Percentiles rank a stretch among this genome's conserved stretches.
Conservation (phyloP, 2,113 vertebrate genomes). For the Cephalopterus ornatus region DNA sequence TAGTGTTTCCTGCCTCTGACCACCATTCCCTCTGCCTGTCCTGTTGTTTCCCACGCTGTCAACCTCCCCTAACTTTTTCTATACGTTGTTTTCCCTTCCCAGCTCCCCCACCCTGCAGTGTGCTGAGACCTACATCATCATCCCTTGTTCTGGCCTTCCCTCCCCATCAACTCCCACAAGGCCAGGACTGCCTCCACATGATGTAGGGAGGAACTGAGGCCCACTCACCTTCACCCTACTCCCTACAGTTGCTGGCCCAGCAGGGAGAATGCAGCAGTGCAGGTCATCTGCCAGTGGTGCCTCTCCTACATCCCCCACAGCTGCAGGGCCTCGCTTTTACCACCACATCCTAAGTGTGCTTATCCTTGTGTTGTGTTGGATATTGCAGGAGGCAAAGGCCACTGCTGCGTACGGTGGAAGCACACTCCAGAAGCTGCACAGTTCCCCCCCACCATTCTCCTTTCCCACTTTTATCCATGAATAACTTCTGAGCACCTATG, state of each 20-base stretch:
- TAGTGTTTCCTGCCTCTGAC: fast-evolving
- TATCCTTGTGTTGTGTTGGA: fast-evolving
- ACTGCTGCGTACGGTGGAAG: background rate
- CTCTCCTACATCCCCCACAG: too few relatives aligned
- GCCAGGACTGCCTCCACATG: fast-evolving
- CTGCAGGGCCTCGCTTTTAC: background rate
- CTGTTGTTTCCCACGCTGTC: fast-evolving
- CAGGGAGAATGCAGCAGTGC: background rate
- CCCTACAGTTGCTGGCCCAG: too few relatives aligned
- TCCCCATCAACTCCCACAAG: background rate
- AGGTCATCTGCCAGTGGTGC: fast-evolving
- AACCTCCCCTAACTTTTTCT: background rate
- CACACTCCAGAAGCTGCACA: background rate
- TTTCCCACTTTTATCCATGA: background rate
- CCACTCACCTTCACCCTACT: fast-evolving
- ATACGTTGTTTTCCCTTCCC: background rate
- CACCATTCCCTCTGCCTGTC: background rate
- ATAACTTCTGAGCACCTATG: background rate
- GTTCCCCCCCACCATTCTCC: background rate
- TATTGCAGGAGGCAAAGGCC: background rate
- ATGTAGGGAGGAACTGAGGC: too few relatives aligned
- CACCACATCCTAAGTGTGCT: background rate
- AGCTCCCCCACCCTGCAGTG: background rate
- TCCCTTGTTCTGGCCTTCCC: fast-evolving
- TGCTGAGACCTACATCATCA: fast-evolving